Base-by-base conservation (phyloP, 2,113 vertebrate species). In the human (Homo sapiens) region DNA sequence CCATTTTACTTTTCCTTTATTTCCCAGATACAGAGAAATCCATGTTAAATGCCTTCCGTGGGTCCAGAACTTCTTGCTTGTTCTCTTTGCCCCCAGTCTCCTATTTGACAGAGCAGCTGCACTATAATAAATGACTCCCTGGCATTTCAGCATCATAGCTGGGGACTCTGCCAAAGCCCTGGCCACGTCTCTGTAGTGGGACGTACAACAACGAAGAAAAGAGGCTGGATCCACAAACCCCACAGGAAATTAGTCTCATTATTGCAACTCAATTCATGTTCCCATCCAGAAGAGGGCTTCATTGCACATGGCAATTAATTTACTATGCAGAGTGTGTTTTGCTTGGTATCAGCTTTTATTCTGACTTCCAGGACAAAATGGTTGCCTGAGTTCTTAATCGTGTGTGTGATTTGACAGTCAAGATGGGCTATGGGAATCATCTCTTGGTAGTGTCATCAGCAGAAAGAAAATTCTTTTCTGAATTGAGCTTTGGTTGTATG, bases 191-290 rank as follows among this genome's bases (percentile, higher is more conserved):
- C 45, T 48, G 35, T 40, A 4, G 70, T 23, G 11, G 93, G 81
- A 90, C 2, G 1, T 70, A 40, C n/a, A 90, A 45, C 16, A 59
- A 27, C 78, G 66, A 88, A 90, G 87, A 84, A 87, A 84, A 86
- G 85, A 87, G 64, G 23, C 70, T 43, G 76, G 23, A 35, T 72
- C 61, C 72, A 68, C 84, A 81, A 80, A 87, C 50, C 76, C 68
- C 32, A 11, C 80, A 84, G 96, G 95, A 97, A 97, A 92, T 85
- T 48, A 87, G 20, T 61, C 73, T 90, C 96, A 43, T 96, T 92
- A 70, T n/a, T 55, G 64, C 20, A 59, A n/a, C 75, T 12, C 40
- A 59, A 82, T 48, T 76, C 70, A 3, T 73, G 76, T 81, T 92
- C 50, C 87, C 66, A 80, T 93, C 79, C 79, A 86, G 92, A 66